These are phyloP conservation scores for Xerus inauris DNA, from an alignment of 2,113 vertebrate genomes.

Conservation along the genomic window DNA sequence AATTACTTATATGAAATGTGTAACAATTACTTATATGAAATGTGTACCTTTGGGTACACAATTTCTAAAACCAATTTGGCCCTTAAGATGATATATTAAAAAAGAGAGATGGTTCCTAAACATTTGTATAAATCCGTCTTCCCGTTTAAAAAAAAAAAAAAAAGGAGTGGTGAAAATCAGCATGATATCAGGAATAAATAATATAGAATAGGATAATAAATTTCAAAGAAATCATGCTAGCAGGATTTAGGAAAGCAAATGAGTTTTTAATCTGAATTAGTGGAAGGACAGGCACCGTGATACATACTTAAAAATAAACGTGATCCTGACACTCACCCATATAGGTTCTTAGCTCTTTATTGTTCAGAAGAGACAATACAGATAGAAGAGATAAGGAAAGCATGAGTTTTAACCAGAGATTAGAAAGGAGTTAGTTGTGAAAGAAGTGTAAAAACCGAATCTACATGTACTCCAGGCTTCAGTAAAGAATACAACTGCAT, in stretches of 20 bases:
- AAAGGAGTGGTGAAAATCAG: background rate
- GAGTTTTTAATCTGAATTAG: background rate
- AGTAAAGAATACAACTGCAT: background rate
- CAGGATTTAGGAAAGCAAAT: background rate
- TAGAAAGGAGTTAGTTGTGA: background rate
- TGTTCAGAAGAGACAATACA: background rate
- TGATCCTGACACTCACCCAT: background rate
- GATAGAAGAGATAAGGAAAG: background rate
- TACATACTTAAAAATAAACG: background rate
- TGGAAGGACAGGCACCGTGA: background rate
- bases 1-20: too few relatives aligned
- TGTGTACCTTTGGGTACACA: background rate
- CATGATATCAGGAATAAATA: background rate
- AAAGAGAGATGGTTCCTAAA: background rate
- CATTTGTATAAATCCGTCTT: background rate
- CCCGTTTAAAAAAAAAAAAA: constrained; percentile 12
- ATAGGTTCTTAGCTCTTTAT: background rate
- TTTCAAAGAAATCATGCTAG: constrained; percentile 28
- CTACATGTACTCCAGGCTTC: background rate
- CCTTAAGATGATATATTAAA: background rate
- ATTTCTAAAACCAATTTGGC: background rate
- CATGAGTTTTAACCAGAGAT: background rate
- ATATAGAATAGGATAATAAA: background rate
- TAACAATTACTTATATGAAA: too few relatives aligned
- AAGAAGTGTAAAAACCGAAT: background rate